Conservation (phyloP, 2,888 invertebrate species). For the Drosophila rellima region DNA sequence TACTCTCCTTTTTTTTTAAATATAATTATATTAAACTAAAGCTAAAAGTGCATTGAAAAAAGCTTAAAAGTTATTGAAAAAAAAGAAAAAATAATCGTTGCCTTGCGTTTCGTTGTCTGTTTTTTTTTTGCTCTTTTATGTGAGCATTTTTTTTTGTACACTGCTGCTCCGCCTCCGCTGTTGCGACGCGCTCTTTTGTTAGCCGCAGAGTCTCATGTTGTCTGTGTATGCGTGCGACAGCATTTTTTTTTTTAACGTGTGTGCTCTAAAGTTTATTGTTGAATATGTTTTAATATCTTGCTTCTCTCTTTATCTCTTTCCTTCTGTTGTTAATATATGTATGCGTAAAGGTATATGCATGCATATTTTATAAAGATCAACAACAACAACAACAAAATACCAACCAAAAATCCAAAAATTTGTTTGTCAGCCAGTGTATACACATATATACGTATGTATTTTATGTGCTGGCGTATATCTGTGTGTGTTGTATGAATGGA, state of each 20-base stretch:
- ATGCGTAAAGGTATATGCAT: slow-evolving; percentile 4
- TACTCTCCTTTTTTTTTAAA: slow-evolving; percentile 18
- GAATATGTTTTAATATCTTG: slow-evolving; percentile 50
- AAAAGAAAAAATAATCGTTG: slow-evolving; percentile 26
- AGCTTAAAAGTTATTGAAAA: slow-evolving; percentile 22
- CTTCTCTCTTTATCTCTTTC: slow-evolving; percentile 4
- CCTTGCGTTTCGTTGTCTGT: slow-evolving; percentile 22
- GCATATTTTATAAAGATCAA: slow-evolving; percentile 28
- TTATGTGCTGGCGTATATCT: slow-evolving; percentile 6
- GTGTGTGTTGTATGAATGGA: slow-evolving; percentile 25
- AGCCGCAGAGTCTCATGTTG: slow-evolving; percentile 51
- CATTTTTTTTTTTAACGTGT: slow-evolving; percentile 26
- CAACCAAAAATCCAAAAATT: slow-evolving; percentile 46
- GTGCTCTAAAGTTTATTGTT: slow-evolving; percentile 59
- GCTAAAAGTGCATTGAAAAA: slow-evolving; percentile 34
- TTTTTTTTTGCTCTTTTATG: slow-evolving; percentile 29
- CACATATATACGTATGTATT: slow-evolving; percentile 19
- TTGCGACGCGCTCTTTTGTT: slow-evolving; percentile 68
- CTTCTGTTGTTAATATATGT: slow-evolving; percentile 3
- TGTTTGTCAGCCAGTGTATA: slow-evolving; percentile 33
- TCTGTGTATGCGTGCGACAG: slow-evolving; percentile 54
- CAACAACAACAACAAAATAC: slow-evolving; percentile 43
- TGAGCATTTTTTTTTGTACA: slow-evolving; percentile 37
- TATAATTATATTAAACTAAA: slow-evolving; percentile 8
- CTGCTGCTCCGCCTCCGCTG: slow-evolving; percentile 46